A percentile compares a stretch with the other conserved stretches of the same genome.
phyloP scores from a whole-genome alignment of 2,888 invertebrate species.

The Himalopsyche anomala region DNA sequence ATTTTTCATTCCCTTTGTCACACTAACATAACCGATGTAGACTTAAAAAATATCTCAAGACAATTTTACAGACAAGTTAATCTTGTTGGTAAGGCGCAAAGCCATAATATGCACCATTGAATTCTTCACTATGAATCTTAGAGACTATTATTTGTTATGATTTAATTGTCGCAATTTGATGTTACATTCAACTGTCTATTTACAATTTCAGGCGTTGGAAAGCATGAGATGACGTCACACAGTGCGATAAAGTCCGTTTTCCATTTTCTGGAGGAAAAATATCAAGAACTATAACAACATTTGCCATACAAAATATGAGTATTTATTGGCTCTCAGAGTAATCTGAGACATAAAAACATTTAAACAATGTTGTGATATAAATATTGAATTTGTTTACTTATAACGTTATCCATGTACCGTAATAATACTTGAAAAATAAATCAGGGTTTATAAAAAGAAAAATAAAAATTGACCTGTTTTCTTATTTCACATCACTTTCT shows the following conservation, averaged over 20 bases:
- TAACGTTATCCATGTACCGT: not conserved
- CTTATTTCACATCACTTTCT: too few relatives aligned
- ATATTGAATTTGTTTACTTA: not conserved
- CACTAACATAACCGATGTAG: too few relatives aligned
- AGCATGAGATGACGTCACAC: constrained; percentile 85
- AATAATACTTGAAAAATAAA: not conserved
- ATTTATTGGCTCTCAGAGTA: not conserved
- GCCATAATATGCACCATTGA: not conserved
- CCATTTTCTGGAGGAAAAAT: constrained; percentile 75
- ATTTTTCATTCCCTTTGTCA: too few relatives aligned
- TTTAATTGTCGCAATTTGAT: not conserved
- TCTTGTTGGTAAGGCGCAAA: not conserved
- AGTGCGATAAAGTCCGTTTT: constrained; percentile 82
- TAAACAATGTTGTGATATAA: constrained; percentile 15
- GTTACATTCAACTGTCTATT: too few relatives aligned
- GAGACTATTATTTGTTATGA: not conserved
- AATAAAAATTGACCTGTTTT: too few relatives aligned
- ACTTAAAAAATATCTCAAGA: not conserved
- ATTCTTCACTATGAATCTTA: not conserved
- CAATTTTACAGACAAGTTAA: not conserved
- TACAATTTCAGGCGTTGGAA: constrained; percentile 75
- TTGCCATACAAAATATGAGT: not conserved
- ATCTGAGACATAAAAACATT: not conserved
- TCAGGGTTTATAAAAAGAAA: not conserved
- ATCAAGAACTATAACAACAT: not conserved